Conservation (phyloP, 2,113 vertebrate genomes). For the Bubo scandiacus region DNA sequence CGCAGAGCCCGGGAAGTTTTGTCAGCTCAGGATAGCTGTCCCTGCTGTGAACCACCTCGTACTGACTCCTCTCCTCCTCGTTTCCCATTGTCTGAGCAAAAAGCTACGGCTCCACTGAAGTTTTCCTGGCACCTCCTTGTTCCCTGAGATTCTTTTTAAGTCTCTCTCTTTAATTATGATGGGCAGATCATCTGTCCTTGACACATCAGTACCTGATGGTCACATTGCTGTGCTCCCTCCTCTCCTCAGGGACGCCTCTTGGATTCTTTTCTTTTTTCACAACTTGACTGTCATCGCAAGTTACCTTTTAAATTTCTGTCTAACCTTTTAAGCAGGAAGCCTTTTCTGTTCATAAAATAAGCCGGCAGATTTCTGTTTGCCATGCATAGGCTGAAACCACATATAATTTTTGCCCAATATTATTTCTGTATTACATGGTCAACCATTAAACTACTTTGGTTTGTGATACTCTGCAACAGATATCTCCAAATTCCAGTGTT, state of each 20-base stretch:
- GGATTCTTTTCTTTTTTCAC: not conserved
- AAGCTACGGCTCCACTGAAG: not conserved
- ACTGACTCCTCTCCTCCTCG: not conserved
- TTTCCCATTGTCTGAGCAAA: not conserved
- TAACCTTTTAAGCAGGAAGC: not conserved
- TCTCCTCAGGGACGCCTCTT: constrained; percentile 7
- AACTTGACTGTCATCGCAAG: not conserved
- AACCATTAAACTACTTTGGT: not conserved
- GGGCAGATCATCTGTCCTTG: constrained; percentile 40
- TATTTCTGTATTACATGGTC: rapidly evolving
- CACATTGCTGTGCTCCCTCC: not conserved
- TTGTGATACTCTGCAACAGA: not conserved
- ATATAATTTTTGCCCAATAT: rapidly evolving
- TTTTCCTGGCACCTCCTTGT: constrained; percentile 16
- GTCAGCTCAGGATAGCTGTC: constrained; percentile 24
- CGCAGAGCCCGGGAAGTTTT: not conserved
- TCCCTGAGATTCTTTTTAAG: not conserved
- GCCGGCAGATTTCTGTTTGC: not conserved
- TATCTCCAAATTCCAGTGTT: not conserved
- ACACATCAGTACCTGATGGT: constrained; percentile 5
- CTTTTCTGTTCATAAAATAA: not conserved
- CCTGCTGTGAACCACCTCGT: not conserved
- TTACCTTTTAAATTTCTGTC: constrained; percentile 8
- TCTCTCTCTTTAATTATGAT: constrained; percentile 11
- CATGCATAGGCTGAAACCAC: not conserved